A percentile compares a stretch with the other conserved stretches of the same genome.
phyloP scores from a whole-genome alignment of 2,888 invertebrate species.

The Conomelus anceps region DNA sequence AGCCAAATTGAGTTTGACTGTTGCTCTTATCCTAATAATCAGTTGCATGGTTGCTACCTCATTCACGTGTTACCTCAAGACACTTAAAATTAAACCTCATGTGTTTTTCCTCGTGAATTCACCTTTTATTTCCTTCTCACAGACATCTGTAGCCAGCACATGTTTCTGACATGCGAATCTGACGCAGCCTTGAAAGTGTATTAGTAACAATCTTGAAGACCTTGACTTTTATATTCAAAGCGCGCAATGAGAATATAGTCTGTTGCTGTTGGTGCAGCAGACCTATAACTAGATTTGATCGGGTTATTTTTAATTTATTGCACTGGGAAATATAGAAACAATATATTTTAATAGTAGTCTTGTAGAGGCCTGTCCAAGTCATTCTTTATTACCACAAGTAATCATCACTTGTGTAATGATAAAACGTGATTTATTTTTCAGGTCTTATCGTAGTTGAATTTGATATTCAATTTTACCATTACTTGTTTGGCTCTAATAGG shows the following conservation, averaged over 20 bases:
- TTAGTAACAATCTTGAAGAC: not conserved
- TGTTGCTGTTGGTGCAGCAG: not conserved
- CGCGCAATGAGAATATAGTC: not conserved
- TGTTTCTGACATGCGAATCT: not conserved
- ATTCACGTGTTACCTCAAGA: not conserved
- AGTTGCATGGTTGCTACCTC: not conserved
- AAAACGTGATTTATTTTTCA: too few relatives aligned
- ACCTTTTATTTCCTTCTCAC: too few relatives aligned
- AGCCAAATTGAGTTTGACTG: not conserved
- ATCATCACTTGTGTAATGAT: too few relatives aligned
- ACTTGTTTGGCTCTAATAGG: too few relatives aligned
- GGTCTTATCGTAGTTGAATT: too few relatives aligned
- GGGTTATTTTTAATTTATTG: not conserved
- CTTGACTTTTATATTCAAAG: not conserved
- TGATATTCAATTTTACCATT: too few relatives aligned
- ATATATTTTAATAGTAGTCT: not conserved
- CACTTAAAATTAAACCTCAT: not conserved
- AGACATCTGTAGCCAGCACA: not conserved
- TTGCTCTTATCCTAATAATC: not conserved
- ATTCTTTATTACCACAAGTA: not conserved
- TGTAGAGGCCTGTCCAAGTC: not conserved
- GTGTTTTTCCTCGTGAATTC: not conserved
- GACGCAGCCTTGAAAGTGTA: not conserved
- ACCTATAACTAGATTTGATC: not conserved
- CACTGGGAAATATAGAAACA: not conserved